These are phyloP conservation scores for Callocephalon fimbriatum DNA, from an alignment of 2,113 vertebrate genomes.

Conservation along the genomic window DNA sequence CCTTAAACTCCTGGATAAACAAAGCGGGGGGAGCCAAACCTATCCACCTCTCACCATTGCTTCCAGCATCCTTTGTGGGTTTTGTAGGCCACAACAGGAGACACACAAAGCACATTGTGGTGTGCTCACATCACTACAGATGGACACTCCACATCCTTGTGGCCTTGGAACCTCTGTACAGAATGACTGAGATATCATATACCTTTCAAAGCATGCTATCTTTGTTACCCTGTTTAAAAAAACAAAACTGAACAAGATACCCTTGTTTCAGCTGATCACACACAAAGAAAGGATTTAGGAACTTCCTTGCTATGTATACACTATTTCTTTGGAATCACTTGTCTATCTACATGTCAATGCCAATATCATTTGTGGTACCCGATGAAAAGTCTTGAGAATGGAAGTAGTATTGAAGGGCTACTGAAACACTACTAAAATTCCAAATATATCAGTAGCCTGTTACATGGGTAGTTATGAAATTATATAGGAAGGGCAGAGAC, in stretches of 20 bases:
- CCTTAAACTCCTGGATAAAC: background rate
- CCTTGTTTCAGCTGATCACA: background rate
- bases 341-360: background rate
- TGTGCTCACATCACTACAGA: background rate
- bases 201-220: background rate
- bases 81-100: background rate
- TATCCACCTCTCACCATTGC: background rate
- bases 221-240: background rate
- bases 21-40: background rate
- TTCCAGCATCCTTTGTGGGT: background rate
- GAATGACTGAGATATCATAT: background rate
- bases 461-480: background rate
- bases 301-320: background rate
- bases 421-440: background rate
- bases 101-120: accelerated
- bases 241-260: background rate
- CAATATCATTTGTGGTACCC: background rate
- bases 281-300: background rate
- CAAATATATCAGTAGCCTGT: background rate
- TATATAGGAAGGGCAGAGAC: background rate
- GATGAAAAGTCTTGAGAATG: background rate
- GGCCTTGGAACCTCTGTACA: background rate
- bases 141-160: accelerated
- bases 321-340: background rate
- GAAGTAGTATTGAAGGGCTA: background rate